Conservation (phyloP, 2,888 invertebrate species). For the Tetanocera ferruginea region DNA sequence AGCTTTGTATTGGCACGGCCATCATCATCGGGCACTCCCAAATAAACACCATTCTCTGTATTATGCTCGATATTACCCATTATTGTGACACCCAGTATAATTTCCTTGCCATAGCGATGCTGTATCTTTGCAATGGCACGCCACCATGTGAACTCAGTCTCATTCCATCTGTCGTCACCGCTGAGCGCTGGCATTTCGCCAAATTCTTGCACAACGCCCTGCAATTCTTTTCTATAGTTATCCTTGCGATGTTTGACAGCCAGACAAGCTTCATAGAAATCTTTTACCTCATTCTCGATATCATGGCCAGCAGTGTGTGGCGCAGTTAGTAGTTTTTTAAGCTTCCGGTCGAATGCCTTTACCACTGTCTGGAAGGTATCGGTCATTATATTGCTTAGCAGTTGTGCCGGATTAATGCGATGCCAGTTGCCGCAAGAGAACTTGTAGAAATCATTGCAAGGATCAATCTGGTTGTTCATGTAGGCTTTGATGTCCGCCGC, state of each 20-base stretch:
- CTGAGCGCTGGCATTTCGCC: slow-evolving; percentile 55
- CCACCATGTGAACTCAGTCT: slow-evolving; percentile 60
- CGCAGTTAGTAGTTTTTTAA: slow-evolving; percentile 49
- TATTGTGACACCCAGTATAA: slow-evolving; percentile 57
- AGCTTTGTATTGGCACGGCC: slow-evolving; percentile 31
- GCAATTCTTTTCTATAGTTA: slow-evolving; percentile 52
- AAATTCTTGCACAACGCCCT: slow-evolving; percentile 51
- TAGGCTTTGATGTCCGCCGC: slow-evolving; percentile 79
- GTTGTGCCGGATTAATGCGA: slow-evolving; percentile 59
- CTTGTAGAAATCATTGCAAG: slow-evolving; percentile 86
- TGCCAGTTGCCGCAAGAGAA: slow-evolving; percentile 89
- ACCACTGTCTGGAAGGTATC: slow-evolving; percentile 55
- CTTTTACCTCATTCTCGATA: slow-evolving; percentile 56
- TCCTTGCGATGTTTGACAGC: slow-evolving; percentile 44
- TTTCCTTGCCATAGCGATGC: slow-evolving; percentile 56
- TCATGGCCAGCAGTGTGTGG: slow-evolving; percentile 23
- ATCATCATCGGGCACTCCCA: slow-evolving; percentile 51
- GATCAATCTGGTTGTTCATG: slow-evolving; percentile 79
- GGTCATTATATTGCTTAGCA: slow-evolving; percentile 50
- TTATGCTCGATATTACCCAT: slow-evolving; percentile 56
- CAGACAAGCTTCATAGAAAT: slow-evolving; percentile 60
- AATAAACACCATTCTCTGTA: slow-evolving; percentile 55
- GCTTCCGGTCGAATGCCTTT: slow-evolving; percentile 55
- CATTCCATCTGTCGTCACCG: slow-evolving; percentile 50
- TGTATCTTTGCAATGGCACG: slow-evolving; percentile 56